Evolutionary conservation across 2,113 vertebrate species (phyloP).

Genomic region (Pipra filicauda): DNA sequence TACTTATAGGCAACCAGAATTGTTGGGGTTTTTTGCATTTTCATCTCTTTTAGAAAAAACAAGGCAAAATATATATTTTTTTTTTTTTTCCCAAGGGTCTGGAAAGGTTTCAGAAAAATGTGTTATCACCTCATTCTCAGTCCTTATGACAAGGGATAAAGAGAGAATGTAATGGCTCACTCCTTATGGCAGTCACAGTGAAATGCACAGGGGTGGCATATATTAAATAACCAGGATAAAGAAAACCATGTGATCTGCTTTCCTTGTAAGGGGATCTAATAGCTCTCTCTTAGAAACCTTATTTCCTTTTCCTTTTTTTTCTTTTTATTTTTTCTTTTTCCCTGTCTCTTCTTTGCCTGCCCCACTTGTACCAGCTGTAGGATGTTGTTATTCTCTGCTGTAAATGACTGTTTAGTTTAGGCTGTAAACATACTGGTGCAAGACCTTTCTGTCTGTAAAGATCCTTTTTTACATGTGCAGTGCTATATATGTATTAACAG

Average conservation of each 20-base stretch:
- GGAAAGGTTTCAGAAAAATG: slow-evolving; percentile 34
- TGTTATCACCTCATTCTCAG: slow-evolving; percentile 37
- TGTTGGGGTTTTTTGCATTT: not conserved
- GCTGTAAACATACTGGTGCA: not conserved
- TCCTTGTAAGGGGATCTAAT: slow-evolving; percentile 50
- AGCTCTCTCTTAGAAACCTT: not conserved
- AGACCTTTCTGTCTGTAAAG: not conserved
- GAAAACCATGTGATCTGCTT: slow-evolving; percentile 45
- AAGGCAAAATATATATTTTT: not conserved
- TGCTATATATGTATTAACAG: not conserved
- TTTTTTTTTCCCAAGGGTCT: not conserved
- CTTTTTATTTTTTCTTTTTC: too few relatives aligned
- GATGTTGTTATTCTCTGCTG: not conserved
- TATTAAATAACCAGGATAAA: slow-evolving; percentile 56
- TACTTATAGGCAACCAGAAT: not conserved
- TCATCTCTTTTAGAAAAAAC: not conserved
- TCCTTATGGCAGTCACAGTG: slow-evolving; percentile 37
- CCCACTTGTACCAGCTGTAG: not conserved
- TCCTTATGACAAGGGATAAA: slow-evolving; percentile 37
- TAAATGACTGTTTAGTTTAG: not conserved
- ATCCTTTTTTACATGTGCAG: not conserved
- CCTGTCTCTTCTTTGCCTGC: not conserved
- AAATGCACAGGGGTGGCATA: slow-evolving; percentile 27
- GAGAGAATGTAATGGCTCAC: slow-evolving; percentile 49
- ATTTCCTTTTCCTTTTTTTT: not conserved